Conservation (phyloP, 2,888 invertebrate genomes). For the Thymelicus sylvestris region DNA sequence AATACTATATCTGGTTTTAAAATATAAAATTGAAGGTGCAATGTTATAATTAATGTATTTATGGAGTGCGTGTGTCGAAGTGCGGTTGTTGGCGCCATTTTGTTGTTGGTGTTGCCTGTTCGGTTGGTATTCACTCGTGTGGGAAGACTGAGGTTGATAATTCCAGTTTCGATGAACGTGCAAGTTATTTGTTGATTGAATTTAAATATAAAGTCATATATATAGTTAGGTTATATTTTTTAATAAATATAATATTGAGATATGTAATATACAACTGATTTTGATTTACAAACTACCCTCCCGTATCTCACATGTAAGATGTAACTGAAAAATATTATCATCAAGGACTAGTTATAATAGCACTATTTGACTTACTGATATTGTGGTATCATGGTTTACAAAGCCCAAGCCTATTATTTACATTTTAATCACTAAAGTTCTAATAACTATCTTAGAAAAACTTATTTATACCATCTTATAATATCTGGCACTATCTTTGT, state of each 20-base stretch:
- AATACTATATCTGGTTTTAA: conserved; percentile 66
- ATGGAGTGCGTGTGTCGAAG: conserved; percentile 51
- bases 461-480: neutral
- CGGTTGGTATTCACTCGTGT: conserved; percentile 76
- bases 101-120: conserved; percentile 66
- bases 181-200: conserved; percentile 84
- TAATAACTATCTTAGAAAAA: too few relatives aligned
- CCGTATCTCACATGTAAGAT: neutral
- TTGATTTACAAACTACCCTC: conserved; percentile 48
- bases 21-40: conserved; percentile 76
- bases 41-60: conserved; percentile 75
- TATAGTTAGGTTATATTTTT: conserved; percentile 85
- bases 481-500: conserved; percentile 35
- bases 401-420: neutral
- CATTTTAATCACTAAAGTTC: neutral
- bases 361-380: conserved; percentile 5
- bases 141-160: conserved; percentile 83
- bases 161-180: conserved; percentile 82
- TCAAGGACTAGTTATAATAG: conserved; percentile 23
- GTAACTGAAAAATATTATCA: neutral
- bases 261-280: conserved; percentile 78
- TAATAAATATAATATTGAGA: conserved; percentile 85
- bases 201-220: conserved; percentile 84
- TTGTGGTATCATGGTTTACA: neutral
- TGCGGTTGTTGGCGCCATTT: conserved; percentile 58